Evolutionary conservation across 2,888 invertebrate genomes (phyloP).

Genomic region (Caenorhabditis sp.): DNA sequence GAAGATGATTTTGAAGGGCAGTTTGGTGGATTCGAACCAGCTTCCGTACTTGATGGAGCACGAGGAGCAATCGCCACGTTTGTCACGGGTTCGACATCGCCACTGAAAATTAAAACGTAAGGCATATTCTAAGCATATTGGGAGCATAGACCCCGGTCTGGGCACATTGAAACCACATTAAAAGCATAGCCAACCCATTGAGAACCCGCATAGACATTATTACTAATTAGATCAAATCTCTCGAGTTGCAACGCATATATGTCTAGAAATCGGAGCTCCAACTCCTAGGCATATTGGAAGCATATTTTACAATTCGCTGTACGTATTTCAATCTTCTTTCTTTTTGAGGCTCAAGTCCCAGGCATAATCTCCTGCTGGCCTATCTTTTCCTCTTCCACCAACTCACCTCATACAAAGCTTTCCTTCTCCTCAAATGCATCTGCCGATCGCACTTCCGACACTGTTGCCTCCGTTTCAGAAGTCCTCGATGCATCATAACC

Average conservation of each 20-base stretch:
- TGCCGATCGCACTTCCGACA: conserved; percentile 35
- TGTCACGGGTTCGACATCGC: conserved; percentile 41
- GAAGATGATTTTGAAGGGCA: conserved; percentile 29
- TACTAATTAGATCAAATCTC: no score
- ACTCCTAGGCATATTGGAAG: no score
- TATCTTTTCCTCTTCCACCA: not conserved
- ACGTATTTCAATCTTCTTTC: no score
- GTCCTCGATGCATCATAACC: conserved; percentile 43
- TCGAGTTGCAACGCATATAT: no score
- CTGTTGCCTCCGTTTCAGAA: conserved; percentile 24
- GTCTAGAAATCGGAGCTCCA: no score
- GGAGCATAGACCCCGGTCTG: no score
- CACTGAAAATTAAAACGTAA: conserved; percentile 29
- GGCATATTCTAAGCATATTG: not conserved
- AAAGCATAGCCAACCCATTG: no score
- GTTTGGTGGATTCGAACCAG: conserved; percentile 47
- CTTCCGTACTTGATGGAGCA: conserved; percentile 51
- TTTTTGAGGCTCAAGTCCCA: no score
- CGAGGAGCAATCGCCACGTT: conserved; percentile 43
- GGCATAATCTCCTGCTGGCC: no score
- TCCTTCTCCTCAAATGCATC: conserved; percentile 52
- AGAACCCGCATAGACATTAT: no score
- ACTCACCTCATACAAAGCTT: conserved; percentile 34
- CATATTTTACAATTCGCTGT: no score
- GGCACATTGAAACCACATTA: no score